Conservation (phyloP, 2,888 invertebrate species). For the Strigamia transsilvanica region DNA sequence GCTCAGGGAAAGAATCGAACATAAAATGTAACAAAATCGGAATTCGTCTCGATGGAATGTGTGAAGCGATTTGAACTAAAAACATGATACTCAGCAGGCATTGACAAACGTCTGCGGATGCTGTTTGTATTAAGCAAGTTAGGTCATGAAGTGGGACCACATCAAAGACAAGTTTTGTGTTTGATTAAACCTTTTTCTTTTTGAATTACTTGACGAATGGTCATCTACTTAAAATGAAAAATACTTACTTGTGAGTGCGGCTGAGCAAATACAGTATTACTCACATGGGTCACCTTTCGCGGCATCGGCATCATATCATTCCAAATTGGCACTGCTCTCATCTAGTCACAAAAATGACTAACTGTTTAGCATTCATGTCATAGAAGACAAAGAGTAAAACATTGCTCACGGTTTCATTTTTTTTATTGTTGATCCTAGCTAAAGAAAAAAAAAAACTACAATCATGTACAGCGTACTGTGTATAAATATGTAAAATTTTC, state of each 20-base stretch:
- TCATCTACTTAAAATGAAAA: slow-evolving; percentile 44
- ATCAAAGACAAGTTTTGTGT: slow-evolving; percentile 30
- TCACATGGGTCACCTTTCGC: slow-evolving; percentile 14
- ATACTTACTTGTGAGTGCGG: slow-evolving; percentile 21
- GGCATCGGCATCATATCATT: slow-evolving; percentile 42
- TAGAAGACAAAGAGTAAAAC: slow-evolving; percentile 9
- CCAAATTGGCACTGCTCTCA: slow-evolving; percentile 31
- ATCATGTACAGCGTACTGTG: slow-evolving; percentile 32
- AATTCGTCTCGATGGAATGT: not conserved
- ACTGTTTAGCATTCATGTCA: slow-evolving; percentile 28
- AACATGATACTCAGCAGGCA: not conserved
- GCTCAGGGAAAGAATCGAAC: slow-evolving; percentile 35
- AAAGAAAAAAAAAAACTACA: not conserved
- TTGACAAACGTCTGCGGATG: not conserved
- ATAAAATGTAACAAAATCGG: slow-evolving; percentile 2
- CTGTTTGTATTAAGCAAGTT: not conserved
- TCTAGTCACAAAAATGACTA: slow-evolving; percentile 12
- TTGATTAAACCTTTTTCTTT: not conserved
- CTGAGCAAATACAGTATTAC: slow-evolving; percentile 60
- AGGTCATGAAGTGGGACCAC: slow-evolving; percentile 37
- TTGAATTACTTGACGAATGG: not conserved
- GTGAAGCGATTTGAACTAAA: slow-evolving; percentile 21
- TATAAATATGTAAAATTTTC: slow-evolving; percentile 43
- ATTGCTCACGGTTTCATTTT: slow-evolving; percentile 42
- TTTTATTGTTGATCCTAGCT: slow-evolving; percentile 35